phyloP scores from a whole-genome alignment of 1,140 invertebrate species.

The Drosophila kurseongensis region DNA sequence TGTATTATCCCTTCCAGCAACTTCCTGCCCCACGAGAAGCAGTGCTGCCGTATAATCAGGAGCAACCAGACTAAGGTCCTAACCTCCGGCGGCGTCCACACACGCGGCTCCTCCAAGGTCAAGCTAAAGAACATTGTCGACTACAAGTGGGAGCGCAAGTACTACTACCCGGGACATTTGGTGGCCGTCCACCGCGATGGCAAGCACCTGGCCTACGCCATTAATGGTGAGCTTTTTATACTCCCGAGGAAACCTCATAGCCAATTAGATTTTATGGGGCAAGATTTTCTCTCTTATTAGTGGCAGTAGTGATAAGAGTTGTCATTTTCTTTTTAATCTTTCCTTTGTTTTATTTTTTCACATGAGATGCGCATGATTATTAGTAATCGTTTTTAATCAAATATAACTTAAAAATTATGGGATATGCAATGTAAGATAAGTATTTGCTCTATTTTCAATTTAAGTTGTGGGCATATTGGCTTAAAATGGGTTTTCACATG shows the following conservation, averaged over 20 bases:
- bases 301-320: not conserved
- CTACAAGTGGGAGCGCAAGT: conserved; percentile 95
- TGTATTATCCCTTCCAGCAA: conserved; percentile 21
- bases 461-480: too few species aligned
- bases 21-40: conserved; percentile 89
- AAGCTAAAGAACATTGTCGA: conserved; percentile 96
- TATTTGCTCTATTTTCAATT: too few species aligned
- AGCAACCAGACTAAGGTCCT: conserved; percentile 90
- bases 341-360: not conserved
- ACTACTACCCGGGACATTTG: conserved; percentile 93
- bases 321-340: not conserved
- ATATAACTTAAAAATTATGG: too few species aligned
- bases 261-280: not conserved
- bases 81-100: conserved; percentile 89
- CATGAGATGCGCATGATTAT: not conserved
- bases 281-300: not conserved
- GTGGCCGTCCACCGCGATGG: conserved; percentile 95
- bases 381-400: not conserved
- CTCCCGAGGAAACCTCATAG: not conserved
- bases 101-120: conserved; percentile 93
- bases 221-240: conserved; percentile 89
- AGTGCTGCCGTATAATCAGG: conserved; percentile 88
- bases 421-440: too few species aligned
- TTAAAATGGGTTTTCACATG: too few species aligned
- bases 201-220: conserved; percentile 94